These are phyloP conservation scores for Nicator chloris DNA, from an alignment of 2,113 vertebrate species.

Conservation along the genomic window DNA sequence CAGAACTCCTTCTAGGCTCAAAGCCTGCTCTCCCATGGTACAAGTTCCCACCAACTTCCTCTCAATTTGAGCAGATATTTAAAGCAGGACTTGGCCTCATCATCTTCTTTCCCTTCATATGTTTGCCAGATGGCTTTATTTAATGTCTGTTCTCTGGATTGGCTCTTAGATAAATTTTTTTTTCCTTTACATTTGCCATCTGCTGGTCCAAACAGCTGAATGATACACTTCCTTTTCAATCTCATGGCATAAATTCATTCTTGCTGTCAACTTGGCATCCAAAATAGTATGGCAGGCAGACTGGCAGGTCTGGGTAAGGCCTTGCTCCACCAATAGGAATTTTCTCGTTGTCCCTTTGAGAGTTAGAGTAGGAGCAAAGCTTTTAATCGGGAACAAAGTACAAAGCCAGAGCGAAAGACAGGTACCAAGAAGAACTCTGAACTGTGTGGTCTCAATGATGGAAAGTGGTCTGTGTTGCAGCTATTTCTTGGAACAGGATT, in stretches of 20 bases:
- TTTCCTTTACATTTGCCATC: conserved; percentile 40
- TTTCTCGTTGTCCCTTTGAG: neutral
- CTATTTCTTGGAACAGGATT: neutral
- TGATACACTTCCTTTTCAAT: conserved; percentile 2
- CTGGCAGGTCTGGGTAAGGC: neutral
- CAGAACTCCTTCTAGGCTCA: neutral
- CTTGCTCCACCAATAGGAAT: neutral
- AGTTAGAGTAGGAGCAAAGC: neutral
- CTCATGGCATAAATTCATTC: conserved; percentile 5
- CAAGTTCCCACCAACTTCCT: neutral
- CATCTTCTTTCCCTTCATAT: neutral
- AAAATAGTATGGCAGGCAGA: neutral
- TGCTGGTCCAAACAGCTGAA: conserved; percentile 38
- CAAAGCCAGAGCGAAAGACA: neutral
- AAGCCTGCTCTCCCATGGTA: neutral
- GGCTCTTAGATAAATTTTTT: neutral
- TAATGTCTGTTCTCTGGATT: conserved; percentile 11
- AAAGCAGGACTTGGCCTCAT: neutral
- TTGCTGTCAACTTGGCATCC: neutral
- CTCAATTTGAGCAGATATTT: neutral
- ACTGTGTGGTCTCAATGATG: neutral
- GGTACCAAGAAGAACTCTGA: neutral
- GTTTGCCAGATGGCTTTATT: conserved; percentile 41
- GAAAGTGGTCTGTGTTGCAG: neutral
- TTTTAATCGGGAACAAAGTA: neutral